Evolutionary conservation across 2,888 invertebrate genomes (phyloP), one percentile per base, ranked within the genome.

Genomic region (Diaphora mendica): DNA sequence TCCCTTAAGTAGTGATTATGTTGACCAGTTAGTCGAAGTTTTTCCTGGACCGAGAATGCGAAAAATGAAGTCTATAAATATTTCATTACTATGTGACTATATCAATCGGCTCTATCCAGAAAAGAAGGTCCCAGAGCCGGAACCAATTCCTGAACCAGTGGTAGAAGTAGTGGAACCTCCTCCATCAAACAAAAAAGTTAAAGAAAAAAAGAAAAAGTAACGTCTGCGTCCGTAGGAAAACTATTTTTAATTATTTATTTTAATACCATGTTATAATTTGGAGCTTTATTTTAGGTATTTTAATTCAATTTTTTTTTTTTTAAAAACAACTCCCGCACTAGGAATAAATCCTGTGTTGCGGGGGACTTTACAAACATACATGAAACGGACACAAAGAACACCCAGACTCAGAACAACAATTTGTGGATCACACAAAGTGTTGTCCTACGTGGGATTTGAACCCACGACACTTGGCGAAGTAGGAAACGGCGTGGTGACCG

Each of bases 41-140:
- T 82, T 82, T 64, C 59, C 73, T n/a, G 81, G 79, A n/a, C 76
- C 79, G 17, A 69, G 9, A 20, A 44, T 68, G 20, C 33, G 42
- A 2, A 73, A 72, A 15, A 13, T n/a, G 5, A 65, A 64, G n/a
- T 77, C 79, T 44, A 33, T 81, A 35, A 35, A 78, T 66, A 35
- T 82, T 0, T 67, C 30, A 48, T 64, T 59, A 23, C 59, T 81
- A 20, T 20, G 55, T 48, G 78, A 81, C 0, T 73, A 71, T 15
- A 73, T 81, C 64, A 13, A 64, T 8, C 76, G 78, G 20, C n/a
- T 82, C 59, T 79, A 77, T 75, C 82, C 82, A 23, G 59, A 78
- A 39, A 81, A 77, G 51, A 62, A 77, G 17, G 17, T 73, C 17
- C 62, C 72, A 3, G 72, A 73, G 59, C 74, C 72, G 15, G 72